Base-by-base conservation (phyloP, 1,140 invertebrate species). In the Onthophagus taurus region DNA sequence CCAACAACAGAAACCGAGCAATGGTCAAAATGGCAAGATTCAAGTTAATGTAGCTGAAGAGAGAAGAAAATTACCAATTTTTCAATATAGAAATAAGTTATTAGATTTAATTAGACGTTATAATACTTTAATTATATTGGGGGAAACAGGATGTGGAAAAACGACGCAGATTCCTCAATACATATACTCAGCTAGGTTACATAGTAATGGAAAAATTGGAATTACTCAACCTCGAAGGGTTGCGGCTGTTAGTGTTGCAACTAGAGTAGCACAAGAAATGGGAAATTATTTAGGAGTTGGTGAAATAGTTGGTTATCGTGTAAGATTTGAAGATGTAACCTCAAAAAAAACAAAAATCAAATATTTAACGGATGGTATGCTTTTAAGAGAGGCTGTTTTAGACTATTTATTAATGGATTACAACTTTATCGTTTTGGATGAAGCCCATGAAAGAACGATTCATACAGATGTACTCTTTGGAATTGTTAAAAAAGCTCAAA, bases 391-490 rank as follows among this genome's bases (percentile, higher is more conserved):
- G 69, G 84, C 88, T 2, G 83, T 94, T 61, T 61, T 64, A 45
- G 82, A 89, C 64, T 75, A 76, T 29, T 64, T 79, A 12, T 56
- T 88, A 3, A 76, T 70, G 38, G 77, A 78, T 48, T 97, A 97
- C 64, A 81, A 78, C 12, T 68, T 90, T 17, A 77, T 99, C 5
- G 84, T 99, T 44, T 70, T 99, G 35, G 96, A 99, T 69, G 96
- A 99, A 66, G 94, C 91, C 34, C 96, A 99, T 65, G 96, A 99
- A 69, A 71, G 96, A 30, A 96, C 94, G 0, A 79, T 98, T 1
- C 86, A 93, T 53, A 97, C 92, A 0, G 96, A 99, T 71, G 73
- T 98, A 2, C 69, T 97, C 0, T 82, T 97, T 71, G 82, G 83
- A 45, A 75, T 93, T 60, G 75, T 87, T 9, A 81, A 91, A 70